Base-by-base conservation (phyloP, 2,888 invertebrate genomes). In the Napeogenes inachia region DNA sequence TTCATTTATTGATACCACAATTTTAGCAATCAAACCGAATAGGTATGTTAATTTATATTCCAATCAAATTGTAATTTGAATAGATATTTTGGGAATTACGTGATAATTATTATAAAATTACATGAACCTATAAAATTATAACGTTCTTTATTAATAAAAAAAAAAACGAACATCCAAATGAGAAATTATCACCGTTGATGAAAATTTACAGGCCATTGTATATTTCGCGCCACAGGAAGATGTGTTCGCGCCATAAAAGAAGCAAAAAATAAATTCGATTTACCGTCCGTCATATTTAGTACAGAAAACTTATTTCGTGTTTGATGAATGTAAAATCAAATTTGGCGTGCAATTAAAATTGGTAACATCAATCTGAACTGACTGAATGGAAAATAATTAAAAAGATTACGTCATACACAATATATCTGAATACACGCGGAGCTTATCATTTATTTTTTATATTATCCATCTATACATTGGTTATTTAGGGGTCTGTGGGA, bases 281-380 rank as follows among this genome's bases (percentile, higher is more conserved):
- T 67, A 70, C 71, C 71, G 76, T 79, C 73, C 73, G 75, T 80
- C 76, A 77, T 75, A 65, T 77, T 78, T 73, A 78, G 64, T 71
- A 67, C 71, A 76, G 78, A 76, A 77, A 10, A 42, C 10, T 42
- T 42, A 42, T 81, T 79, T 78, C 67, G 60, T 42, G 63, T 66
- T 74, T 81, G 81, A 84, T 81, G 71, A 78, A 82, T 80, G 74
- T 71, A 78, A 74, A 74, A 63, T 63, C 72, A 71, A 75, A 71
- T 66, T 72, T 70, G 67, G 67, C 62, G 62, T 67, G 21, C 50
- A 50, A 30, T 50, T 50, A 50, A 30, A 50, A 50, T 50, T 35
- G 4, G 50, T 30, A 30, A 30, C 50, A 50, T 50, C 50, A 50
- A 50, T 10, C 30, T n/a, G 50, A 30, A 50, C n/a, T 50, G 50